These are phyloP conservation scores for Pseudoips prasinana DNA, from an alignment of 2,888 invertebrate genomes.

Conservation along the genomic window DNA sequence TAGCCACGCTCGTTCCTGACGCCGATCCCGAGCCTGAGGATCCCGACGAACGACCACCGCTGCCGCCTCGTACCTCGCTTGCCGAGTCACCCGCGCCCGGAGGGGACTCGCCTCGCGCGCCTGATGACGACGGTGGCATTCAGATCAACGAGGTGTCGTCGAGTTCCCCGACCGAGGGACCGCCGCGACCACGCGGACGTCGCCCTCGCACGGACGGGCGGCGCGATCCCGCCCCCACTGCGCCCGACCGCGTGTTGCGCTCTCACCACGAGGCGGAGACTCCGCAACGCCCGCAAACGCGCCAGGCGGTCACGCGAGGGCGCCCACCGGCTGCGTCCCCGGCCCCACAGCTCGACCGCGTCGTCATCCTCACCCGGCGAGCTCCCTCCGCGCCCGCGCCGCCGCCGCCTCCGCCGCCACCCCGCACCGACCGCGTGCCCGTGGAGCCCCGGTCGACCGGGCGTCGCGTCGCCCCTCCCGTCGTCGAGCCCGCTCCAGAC, in stretches of 20 bases:
- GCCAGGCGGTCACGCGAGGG: slow-evolving; percentile 40
- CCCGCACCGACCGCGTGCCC: slow-evolving; percentile 23
- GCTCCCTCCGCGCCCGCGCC: slow-evolving; percentile 35
- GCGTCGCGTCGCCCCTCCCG: slow-evolving; percentile 27
- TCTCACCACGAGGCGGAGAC: slow-evolving; percentile 63
- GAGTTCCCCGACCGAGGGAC: slow-evolving; percentile 77
- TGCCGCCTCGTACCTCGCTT: slow-evolving; percentile 16
- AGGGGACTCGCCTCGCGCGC: slow-evolving; percentile 11
- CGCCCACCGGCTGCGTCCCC: slow-evolving; percentile 26
- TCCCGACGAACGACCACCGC: slow-evolving; percentile 18
- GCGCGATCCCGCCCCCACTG: slow-evolving; percentile 38
- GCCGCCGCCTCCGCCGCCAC: slow-evolving; percentile 28
- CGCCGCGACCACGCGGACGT: slow-evolving; percentile 53
- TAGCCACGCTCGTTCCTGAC: slow-evolving; percentile 19
- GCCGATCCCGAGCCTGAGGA: slow-evolving; percentile 20
- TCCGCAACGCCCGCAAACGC: slow-evolving; percentile 53
- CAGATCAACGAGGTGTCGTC: slow-evolving; percentile 87
- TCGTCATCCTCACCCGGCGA: slow-evolving; percentile 60
- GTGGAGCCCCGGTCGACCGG: slow-evolving; percentile 19
- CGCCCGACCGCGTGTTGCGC: slow-evolving; percentile 66
- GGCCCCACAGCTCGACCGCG: slow-evolving; percentile 45
- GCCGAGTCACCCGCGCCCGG: slow-evolving; percentile 11
- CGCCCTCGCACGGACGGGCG: slow-evolving; percentile 41
- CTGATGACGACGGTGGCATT: slow-evolving; percentile 68
- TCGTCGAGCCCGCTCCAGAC: slow-evolving; percentile 33